Base-by-base conservation (phyloP, 53 echinoderm and acorn worm genomes). In the Pentamera pediparva region DNA sequence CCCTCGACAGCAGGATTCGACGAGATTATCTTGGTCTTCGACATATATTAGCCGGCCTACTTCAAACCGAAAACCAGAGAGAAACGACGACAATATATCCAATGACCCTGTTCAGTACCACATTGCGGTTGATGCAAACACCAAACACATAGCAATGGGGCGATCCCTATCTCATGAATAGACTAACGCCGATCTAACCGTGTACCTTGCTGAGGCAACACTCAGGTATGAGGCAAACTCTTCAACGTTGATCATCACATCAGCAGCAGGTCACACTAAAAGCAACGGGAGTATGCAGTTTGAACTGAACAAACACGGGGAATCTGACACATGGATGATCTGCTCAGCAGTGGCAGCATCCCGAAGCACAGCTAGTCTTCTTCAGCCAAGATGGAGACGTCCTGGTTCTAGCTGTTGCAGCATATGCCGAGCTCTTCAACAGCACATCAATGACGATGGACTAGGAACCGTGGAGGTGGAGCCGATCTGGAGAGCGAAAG, bases 301-400 rank as follows among this genome's bases (percentile, higher is more conserved):
- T 69, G 76, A 76, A n/a, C 54, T 62, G 22, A 78, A 84, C 56
- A 84, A 78, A 34, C 86, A 81, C 59, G 81, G 81, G 54, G 69
- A 86, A 69, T 76, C 80, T 18, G 86, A 49, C 12, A n/a, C 64
- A 34, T 64, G 75, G 20, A 48, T 81, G 80, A 86, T 81, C 36
- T 75, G 30, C 39, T 71, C 31, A 60, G 79, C 80, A 57, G 65
- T 57, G 18, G 25, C 53, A 25, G 80, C 80, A 65, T 75, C 75
- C 56, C 6, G 37, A 76, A 81, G 53, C 77, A 59, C 20, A 38
- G 61, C 37, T 81, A 24, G 34, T 61, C 4, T 59, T 85, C 32
- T 79, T 80, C 33, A 69, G 54, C 22, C 62, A 65, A 25, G 72
- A 61, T 56, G 74, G 75, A 65, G 75, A 85, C 41, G 80, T 80